Evolutionary conservation across 2,113 vertebrate species (phyloP).

Genomic region (Barbus barbus): DNA sequence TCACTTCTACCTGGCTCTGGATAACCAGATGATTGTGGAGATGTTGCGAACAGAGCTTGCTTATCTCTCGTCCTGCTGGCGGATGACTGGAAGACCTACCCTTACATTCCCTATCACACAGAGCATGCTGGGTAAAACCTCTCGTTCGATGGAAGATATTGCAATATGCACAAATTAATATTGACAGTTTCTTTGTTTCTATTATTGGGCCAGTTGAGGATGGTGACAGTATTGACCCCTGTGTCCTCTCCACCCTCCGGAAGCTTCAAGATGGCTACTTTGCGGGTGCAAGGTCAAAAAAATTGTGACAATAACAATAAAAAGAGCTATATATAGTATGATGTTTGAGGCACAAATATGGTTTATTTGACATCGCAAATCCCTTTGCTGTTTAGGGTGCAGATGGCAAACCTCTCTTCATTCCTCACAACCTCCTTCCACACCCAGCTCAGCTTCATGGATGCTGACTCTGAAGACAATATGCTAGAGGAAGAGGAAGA

Average conservation of each 20-base stretch:
- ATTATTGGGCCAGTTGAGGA: slow-evolving; percentile 82
- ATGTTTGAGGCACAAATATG: not conserved
- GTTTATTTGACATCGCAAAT: not conserved
- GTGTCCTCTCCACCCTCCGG: slow-evolving; percentile 87
- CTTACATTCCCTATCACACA: slow-evolving; percentile 92
- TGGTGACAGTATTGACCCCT: slow-evolving; percentile 87
- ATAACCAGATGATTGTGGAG: slow-evolving; percentile 98
- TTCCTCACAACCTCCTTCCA: slow-evolving; percentile 95
- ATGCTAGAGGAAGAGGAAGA: slow-evolving; percentile 80
- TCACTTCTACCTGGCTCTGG: slow-evolving; percentile 97
- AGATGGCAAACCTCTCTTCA: slow-evolving; percentile 87
- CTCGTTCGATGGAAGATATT: not conserved
- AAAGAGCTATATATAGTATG: not conserved
- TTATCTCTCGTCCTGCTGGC: slow-evolving; percentile 94
- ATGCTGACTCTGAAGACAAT: slow-evolving; percentile 82
- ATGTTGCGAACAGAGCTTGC: slow-evolving; percentile 94
- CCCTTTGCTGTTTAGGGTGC: slow-evolving; percentile 78
- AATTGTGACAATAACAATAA: slow-evolving; percentile 6
- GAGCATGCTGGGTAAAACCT: slow-evolving; percentile 86
- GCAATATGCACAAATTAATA: not conserved
- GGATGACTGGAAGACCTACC: slow-evolving; percentile 95
- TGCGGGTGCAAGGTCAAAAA: slow-evolving; percentile 88
- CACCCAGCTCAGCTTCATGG: slow-evolving; percentile 92
- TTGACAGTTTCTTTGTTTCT: not conserved
- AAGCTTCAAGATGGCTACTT: slow-evolving; percentile 98